Conservation (phyloP, 2,888 invertebrate species). For the Microdon myrmicae region DNA sequence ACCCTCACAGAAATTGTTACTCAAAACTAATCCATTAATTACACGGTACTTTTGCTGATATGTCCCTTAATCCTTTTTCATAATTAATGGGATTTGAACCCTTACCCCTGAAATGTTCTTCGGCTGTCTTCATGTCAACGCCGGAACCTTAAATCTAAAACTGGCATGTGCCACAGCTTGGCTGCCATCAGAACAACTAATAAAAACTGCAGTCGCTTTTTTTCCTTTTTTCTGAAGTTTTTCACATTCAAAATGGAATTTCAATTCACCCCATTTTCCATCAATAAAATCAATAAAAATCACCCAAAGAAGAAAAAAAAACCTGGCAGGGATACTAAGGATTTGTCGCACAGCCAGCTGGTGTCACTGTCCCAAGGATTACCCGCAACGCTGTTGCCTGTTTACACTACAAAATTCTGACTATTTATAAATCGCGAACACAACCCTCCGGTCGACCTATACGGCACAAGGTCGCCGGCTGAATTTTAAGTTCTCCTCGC, state of each 20-base stretch:
- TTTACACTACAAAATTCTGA: conserved; percentile 26
- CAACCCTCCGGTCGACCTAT: conserved; percentile 30
- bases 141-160: conserved; percentile 34
- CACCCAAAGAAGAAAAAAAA: conserved; percentile 27
- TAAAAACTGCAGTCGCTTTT: conserved; percentile 2
- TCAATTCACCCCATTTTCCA: conserved; percentile 30
- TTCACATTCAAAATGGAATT: conserved; percentile 33
- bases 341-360: conserved; percentile 49
- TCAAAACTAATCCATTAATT: conserved; percentile 48
- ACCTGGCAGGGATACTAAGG: conserved; percentile 11
- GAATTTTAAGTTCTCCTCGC: conserved; percentile 53
- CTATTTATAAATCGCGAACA: conserved; percentile 17
- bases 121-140: conserved; percentile 37
- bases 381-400: conserved; percentile 10
- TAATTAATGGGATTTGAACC: conserved; percentile 47
- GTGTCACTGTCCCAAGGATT: conserved; percentile 30
- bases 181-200: not conserved
- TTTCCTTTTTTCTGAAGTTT: conserved; percentile 23
- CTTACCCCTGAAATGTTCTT: not conserved
- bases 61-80: conserved; percentile 48
- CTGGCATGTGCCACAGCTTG: conserved; percentile 32
- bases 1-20: too few relatives aligned
- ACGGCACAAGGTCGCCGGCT: conserved; percentile 45
- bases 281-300: conserved; percentile 45
- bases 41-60: conserved; percentile 49